Conservation (phyloP, 2,797 vertebrate genomes). For the Hypotaenidia philippensis region DNA sequence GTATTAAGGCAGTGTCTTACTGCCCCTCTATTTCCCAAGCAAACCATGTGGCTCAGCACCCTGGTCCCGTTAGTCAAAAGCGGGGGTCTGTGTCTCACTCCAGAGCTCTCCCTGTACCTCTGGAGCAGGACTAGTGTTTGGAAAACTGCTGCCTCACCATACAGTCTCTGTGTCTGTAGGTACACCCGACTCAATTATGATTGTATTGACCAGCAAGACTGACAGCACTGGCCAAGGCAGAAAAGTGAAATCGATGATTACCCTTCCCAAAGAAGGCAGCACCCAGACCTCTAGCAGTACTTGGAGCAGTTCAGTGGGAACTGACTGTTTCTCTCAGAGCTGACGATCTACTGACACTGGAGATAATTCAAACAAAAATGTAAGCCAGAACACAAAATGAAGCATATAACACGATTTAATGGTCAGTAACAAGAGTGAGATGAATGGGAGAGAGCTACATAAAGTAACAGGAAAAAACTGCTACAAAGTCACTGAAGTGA, state of each 20-base stretch:
- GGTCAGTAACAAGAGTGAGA: not conserved
- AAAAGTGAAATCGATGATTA: not conserved
- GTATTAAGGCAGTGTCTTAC: not conserved
- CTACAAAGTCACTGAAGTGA: not conserved
- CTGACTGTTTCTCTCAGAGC: not conserved
- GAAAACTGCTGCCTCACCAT: not conserved
- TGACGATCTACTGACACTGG: not conserved
- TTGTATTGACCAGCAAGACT: not conserved
- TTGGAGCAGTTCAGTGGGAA: not conserved
- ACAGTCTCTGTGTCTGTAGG: not conserved
- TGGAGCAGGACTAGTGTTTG: not conserved
- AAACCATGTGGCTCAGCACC: not conserved
- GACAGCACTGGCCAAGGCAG: not conserved
- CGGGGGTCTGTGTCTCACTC: not conserved
- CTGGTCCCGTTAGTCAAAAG: not conserved
- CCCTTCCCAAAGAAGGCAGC: not conserved
- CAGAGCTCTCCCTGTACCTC: not conserved
- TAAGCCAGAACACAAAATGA: not conserved
- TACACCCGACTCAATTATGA: not conserved
- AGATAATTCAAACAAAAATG: not conserved
- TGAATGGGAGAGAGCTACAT: not conserved
- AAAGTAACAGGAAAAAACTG: not conserved
- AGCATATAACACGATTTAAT: not conserved
- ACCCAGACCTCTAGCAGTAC: not conserved
- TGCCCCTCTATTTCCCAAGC: not conserved